Evolutionary conservation across 2,797 vertebrate genomes (phyloP).

Genomic region (Artibeus lituratus): DNA sequence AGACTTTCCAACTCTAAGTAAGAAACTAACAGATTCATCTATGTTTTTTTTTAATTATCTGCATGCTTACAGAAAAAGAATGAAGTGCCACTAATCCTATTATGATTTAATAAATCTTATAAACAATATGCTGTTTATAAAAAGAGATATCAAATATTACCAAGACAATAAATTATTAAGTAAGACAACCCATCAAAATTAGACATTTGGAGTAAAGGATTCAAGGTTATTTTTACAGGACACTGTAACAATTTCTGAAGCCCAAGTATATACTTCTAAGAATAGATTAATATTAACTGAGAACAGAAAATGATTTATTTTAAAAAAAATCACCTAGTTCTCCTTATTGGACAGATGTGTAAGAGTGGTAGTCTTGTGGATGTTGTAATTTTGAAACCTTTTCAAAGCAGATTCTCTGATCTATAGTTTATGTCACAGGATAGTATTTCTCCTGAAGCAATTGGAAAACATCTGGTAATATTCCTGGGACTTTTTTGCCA

Average conservation of each 20-base stretch:
- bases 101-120: background rate
- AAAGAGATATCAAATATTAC: background rate
- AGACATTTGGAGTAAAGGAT: background rate
- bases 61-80: background rate
- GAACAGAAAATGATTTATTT: background rate
- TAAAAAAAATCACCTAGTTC: background rate
- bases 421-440: background rate
- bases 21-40: background rate
- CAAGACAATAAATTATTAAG: background rate
- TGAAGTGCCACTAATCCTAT: background rate
- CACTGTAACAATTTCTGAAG: background rate
- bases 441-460: background rate
- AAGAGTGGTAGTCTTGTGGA: background rate
- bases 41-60: background rate
- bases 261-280: background rate
- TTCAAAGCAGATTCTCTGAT: background rate
- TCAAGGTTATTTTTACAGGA: background rate
- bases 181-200: background rate
- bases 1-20: background rate
- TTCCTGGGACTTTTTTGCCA: background rate
- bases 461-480: background rate
- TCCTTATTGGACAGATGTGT: background rate
- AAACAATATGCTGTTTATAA: background rate
- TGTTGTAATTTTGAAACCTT: background rate
- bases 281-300: background rate